Base-by-base conservation (phyloP, 2,113 vertebrate species). In the rat (Rattus norvegicus) region DNA sequence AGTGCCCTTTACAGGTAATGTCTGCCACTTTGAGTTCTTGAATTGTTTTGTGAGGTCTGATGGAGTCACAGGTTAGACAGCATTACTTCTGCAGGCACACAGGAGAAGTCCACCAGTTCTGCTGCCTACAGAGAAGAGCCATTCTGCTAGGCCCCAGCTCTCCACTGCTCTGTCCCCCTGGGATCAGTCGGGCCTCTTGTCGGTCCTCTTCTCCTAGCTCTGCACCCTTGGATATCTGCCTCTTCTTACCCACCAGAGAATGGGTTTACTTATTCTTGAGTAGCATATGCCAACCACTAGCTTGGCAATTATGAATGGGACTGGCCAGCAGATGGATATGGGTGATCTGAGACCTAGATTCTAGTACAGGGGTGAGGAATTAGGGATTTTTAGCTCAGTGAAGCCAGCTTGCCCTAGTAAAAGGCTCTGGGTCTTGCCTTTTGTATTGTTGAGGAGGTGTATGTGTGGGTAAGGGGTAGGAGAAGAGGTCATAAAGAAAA, bases 1-100 rank as follows among this genome's bases (percentile, higher is more conserved):
- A 93, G 47, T 94, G 12, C 39, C 76, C 20, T n/a, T 97, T 36
- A 22, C 0, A 39, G 59, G 28, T 36, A 73, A 70, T 94, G 79
- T 12, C 76, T 33, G 0, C 7, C 79, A 85, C 59, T 91, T 95
- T 90, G 36, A 91, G 9, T 95, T 84, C 70, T 86, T 26, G 47
- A 24, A 86, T 96, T 91, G 63, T 80, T 93, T 91, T 95, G 33
- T 87, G 24, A 81, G 49, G 36, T 75, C 30, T 79, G 76, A 79
- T 54, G 69, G 83, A 90, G 77, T 91, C 28, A 19, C 52, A 70
- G 12, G 69, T 47, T 88, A 67, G 49, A 56, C 54, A 13, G 5
- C 26, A 12, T 56, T 88, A 91, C 28, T 77, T 95, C 24, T 73
- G 11, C 6, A 61, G 75, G 73, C 9, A 63, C 90, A 69, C 67